Evolutionary conservation across 2,113 vertebrate genomes (phyloP), one percentile per base, ranked within the genome.

Genomic region (Phalacrocorax aristotelis): DNA sequence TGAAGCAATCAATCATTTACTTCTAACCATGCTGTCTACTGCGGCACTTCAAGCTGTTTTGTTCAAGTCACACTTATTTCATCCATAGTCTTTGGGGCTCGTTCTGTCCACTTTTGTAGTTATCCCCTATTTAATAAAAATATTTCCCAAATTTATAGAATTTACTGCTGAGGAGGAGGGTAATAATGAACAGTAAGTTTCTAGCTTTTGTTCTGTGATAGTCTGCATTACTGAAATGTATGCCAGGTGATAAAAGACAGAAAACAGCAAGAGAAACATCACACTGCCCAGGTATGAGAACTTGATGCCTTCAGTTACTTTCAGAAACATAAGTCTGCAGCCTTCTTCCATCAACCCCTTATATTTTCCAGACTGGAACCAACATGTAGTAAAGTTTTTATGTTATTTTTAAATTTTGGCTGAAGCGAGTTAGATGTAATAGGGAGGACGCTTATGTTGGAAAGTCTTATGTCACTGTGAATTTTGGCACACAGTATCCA

Each of bases 401-500:
- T 55, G 79, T 93, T 98, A 97, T 97, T 98, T 98, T 97, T 96
- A 95, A 96, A 95, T 89, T 89, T 95, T 96, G 97, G 94, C 96
- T 96, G 82, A 88, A 96, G 77, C 51, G 90, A 94, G 44, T 61
- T 71, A 95, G 93, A 97, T 97, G 94, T 97, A 92, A 97, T 86
- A 93, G 92, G 96, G 95, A 97, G 93, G 95, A 96, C 87, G 1
- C 68, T 49, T 40, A 64, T 44, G 90, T n/a, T 97, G 98, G 98
- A 98, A 98, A 98, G 65, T 98, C 95, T 97, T 97, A 96, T 78
- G 94, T 98, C 97, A 98, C 95, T 68, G 60, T 90, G 77, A 97
- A 97, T 97, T 88, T 95, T 98, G 97, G 98, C 96, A 93, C 55
- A 64, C 13, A 46, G 54, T 36, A 77, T 83, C 62, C 65, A 81